Percentiles rank a stretch among this genome's conserved stretches.
phyloP scores from a whole-genome alignment of 37 sponge, comb jelly and placozoan genomes.

The Tethya wilhelma region DNA sequence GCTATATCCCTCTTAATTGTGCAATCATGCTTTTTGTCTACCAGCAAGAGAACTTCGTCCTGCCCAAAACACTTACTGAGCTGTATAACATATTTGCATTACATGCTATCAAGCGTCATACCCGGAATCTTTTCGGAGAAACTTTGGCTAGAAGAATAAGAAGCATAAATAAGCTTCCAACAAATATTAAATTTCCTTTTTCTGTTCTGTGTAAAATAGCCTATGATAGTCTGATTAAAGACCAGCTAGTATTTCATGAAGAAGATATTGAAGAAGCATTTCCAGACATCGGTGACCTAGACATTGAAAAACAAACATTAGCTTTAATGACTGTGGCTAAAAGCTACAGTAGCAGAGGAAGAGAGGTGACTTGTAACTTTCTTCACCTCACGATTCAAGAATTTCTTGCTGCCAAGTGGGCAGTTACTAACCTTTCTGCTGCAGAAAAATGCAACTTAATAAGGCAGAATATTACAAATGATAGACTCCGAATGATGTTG shows the following conservation, averaged over 20 bases:
- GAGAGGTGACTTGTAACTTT: background rate
- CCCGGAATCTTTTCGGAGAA: too few relatives aligned
- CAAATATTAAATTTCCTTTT: background rate
- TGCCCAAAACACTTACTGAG: background rate
- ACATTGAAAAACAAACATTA: too few relatives aligned
- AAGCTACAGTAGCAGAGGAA: background rate
- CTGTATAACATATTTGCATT: too few relatives aligned
- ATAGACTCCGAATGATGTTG: background rate
- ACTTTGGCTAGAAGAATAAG: background rate
- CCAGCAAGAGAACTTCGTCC: background rate
- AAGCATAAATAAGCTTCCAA: background rate
- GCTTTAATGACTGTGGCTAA: conserved; percentile 2
- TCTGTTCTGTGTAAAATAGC: background rate
- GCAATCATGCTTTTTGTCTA: too few relatives aligned
- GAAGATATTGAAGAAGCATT: background rate
- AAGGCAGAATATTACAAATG: background rate
- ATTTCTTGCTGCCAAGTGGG: too few relatives aligned
- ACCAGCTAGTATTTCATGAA: background rate
- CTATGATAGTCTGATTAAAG: background rate
- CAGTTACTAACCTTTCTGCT: background rate
- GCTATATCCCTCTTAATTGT: too few relatives aligned
- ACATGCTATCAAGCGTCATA: too few relatives aligned
- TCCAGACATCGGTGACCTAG: background rate
- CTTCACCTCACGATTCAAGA: too few relatives aligned
- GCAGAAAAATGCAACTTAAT: background rate